Conservation (phyloP, 1,140 invertebrate species). For the Brachionus asplanchnoidis region DNA sequence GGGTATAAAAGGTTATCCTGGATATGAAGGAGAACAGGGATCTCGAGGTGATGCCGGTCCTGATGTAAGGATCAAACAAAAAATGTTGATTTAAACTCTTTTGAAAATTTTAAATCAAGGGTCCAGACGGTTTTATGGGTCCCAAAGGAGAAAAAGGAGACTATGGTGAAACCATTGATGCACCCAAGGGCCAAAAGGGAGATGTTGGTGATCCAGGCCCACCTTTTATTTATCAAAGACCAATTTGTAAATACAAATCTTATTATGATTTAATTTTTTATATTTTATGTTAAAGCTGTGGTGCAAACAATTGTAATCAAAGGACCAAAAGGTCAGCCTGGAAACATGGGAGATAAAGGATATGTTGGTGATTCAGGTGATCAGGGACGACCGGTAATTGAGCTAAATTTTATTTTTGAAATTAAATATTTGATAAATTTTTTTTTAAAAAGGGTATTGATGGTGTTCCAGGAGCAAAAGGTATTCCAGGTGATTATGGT, state of each 20-base stretch:
- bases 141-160: constrained; percentile 32
- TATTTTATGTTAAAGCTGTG: neutral
- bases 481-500: constrained; percentile 6
- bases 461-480: constrained; percentile 7
- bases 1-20: constrained; percentile 13
- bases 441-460: neutral
- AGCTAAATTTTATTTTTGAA: neutral
- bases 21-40: constrained; percentile 20
- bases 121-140: neutral
- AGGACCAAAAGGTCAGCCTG: neutral
- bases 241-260: neutral
- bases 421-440: neutral
- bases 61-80: neutral
- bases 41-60: constrained; percentile 6
- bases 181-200: constrained; percentile 9
- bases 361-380: neutral
- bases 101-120: neutral
- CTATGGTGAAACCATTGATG: constrained; percentile 3
- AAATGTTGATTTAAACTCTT: neutral
- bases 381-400: constrained; percentile 23
- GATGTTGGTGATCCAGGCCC: constrained; percentile 18
- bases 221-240: neutral
- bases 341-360: neutral
- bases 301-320: neutral
- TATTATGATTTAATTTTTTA: neutral